Evolutionary conservation across 2,797 vertebrate genomes (phyloP).

Genomic region (Acipenser oxyrinchus): DNA sequence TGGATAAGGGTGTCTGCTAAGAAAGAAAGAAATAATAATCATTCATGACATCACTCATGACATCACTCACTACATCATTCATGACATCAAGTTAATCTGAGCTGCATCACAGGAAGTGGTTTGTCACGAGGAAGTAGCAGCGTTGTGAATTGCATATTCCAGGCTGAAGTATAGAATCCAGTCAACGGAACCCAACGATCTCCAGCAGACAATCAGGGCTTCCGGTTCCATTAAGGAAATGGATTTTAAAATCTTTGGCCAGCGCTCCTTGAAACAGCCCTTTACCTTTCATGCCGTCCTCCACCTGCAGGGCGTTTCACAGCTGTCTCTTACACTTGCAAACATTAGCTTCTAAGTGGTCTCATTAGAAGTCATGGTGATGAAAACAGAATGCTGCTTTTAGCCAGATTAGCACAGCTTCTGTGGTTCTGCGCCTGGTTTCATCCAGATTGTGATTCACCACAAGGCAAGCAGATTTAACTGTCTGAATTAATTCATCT

Average conservation of each 20-base stretch:
- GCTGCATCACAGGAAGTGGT: too few relatives aligned
- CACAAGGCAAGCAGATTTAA: background rate
- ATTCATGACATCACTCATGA: too few relatives aligned
- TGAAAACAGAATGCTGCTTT: slow-evolving; percentile 12
- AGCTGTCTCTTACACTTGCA: too few relatives aligned
- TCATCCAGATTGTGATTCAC: slow-evolving; percentile 23
- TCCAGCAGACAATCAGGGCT: too few relatives aligned
- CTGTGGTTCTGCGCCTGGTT: background rate
- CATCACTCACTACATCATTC: too few relatives aligned
- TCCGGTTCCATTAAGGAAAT: too few relatives aligned
- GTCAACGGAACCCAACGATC: too few relatives aligned
- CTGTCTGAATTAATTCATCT: slow-evolving; percentile 11
- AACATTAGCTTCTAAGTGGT: slow-evolving; percentile 13
- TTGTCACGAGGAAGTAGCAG: too few relatives aligned
- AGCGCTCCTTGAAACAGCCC: background rate
- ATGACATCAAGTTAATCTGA: too few relatives aligned
- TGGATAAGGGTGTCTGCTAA: too few relatives aligned
- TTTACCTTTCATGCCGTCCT: slow-evolving; percentile 1
- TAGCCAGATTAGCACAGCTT: background rate
- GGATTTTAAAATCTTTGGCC: background rate
- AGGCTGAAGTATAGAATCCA: background rate
- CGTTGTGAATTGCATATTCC: background rate
- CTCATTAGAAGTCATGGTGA: background rate
- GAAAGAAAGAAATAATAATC: too few relatives aligned
- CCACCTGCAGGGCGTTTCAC: slow-evolving; percentile 2